Evolutionary conservation across 1,140 invertebrate genomes (phyloP).

Genomic region (Thrips palmi): DNA sequence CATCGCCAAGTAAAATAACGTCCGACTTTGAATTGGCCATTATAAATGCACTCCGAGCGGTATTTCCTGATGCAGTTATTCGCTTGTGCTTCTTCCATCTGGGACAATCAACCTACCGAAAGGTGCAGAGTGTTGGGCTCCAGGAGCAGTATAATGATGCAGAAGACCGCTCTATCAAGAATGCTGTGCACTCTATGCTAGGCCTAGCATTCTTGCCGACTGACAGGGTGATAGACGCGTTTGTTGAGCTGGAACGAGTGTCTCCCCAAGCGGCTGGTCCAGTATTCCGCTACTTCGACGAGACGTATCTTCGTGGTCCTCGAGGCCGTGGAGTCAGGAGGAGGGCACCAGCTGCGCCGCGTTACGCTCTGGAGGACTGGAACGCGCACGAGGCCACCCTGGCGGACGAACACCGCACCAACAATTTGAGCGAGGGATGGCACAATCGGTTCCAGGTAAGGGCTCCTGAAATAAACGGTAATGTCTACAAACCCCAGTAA

Average conservation of each 20-base stretch:
- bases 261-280: neutral
- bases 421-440: too few relatives aligned
- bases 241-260: neutral
- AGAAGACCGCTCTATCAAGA: neutral
- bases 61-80: neutral
- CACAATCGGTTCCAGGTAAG: neutral
- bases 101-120: neutral
- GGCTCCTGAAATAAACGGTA: too few relatives aligned
- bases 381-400: neutral
- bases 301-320: neutral
- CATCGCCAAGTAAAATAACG: too few relatives aligned
- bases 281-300: neutral
- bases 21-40: neutral
- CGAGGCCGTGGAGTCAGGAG: neutral
- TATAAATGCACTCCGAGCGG: neutral
- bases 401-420: neutral
- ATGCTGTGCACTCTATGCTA: neutral
- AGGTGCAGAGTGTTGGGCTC: neutral
- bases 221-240: neutral
- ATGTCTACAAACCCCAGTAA: too few relatives aligned
- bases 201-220: neutral
- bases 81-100: neutral
- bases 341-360: neutral
- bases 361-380: neutral
- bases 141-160: neutral